These are phyloP conservation scores for Galagoides demidoff DNA, from an alignment of 2,797 vertebrate genomes.

Conservation along the genomic window DNA sequence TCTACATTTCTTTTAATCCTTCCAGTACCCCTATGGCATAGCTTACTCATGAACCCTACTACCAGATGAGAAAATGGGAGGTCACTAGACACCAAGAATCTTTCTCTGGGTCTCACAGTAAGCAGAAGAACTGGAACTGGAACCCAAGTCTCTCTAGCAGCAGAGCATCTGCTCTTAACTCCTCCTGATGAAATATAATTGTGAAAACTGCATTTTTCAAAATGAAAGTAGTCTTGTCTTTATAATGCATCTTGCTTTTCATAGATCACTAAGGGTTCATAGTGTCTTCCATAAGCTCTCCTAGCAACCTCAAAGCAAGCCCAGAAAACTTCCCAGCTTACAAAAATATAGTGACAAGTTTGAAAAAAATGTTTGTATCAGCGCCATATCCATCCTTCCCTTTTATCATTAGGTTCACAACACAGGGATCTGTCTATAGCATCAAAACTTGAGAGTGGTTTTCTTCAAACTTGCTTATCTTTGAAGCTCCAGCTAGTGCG, in stretches of 20 bases:
- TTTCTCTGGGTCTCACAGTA: too few relatives aligned
- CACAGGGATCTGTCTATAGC: background rate
- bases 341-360: background rate
- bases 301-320: background rate
- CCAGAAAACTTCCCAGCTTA: constrained; percentile 32
- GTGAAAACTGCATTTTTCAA: background rate
- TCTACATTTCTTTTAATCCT: background rate
- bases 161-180: background rate
- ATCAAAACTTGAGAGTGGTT: background rate
- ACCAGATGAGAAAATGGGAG: background rate
- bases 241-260: background rate
- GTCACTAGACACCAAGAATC: background rate
- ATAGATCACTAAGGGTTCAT: background rate
- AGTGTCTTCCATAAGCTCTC: background rate
- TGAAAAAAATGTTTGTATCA: background rate
- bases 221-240: background rate
- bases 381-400: background rate
- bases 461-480: background rate
- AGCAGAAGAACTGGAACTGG: background rate
- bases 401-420: background rate
- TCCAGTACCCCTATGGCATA: background rate
- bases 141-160: background rate
- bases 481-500: background rate
- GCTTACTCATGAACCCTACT: background rate
- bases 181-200: background rate